Conservation (phyloP, 2,888 invertebrate genomes). For the Platypus cylindrus region DNA sequence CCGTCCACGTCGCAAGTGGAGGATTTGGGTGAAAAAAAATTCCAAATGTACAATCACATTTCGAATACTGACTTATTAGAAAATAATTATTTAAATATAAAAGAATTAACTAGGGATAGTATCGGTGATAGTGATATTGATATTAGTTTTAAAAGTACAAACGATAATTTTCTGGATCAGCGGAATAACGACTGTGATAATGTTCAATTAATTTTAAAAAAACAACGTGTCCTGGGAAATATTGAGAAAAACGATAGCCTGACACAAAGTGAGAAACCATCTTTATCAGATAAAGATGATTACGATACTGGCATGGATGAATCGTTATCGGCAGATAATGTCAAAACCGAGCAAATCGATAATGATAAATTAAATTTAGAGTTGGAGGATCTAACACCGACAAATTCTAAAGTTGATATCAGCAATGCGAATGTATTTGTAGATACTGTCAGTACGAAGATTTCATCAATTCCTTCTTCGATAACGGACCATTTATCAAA, state of each 20-base stretch:
- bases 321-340: conserved; percentile 36
- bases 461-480: conserved; percentile 23
- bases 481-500: conserved; percentile 17
- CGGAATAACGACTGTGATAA: conserved; percentile 12
- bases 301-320: conserved; percentile 53
- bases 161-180: conserved; percentile 19
- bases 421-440: conserved; percentile 6
- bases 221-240: background rate
- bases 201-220: conserved; percentile 11
- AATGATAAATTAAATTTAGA: conserved; percentile 15
- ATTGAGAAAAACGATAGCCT: conserved; percentile 19
- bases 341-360: conserved; percentile 9
- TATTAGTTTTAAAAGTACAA: conserved; percentile 28
- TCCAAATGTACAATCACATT: conserved; percentile 6
- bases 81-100: conserved; percentile 17
- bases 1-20: conserved; percentile 27
- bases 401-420: conserved; percentile 24
- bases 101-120: conserved; percentile 16
- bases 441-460: conserved; percentile 5
- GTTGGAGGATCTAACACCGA: conserved; percentile 25
- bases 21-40: conserved; percentile 23
- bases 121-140: conserved; percentile 26
- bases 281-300: conserved; percentile 32
- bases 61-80: conserved; percentile 15
- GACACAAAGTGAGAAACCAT: conserved; percentile 24